Conservation (phyloP, 53 echinoderm and acorn worm genomes). For the Patiria pectinifera region DNA sequence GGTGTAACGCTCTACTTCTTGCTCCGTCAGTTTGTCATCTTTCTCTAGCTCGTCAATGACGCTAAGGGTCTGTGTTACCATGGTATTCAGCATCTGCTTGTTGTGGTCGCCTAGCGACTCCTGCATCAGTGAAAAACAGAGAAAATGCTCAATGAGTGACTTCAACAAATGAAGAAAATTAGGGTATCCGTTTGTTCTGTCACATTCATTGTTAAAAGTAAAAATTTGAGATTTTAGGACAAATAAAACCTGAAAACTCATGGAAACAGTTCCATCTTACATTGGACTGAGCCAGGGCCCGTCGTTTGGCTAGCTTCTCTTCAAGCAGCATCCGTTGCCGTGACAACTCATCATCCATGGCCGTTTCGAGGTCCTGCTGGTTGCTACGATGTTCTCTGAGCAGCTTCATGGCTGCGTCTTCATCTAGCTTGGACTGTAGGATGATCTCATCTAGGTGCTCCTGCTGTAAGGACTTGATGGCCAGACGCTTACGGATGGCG, state of each 20-base stretch:
- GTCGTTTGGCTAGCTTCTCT: constrained; percentile 81
- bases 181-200: too few relatives aligned
- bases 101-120: constrained; percentile 83
- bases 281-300: constrained; percentile 79
- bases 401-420: constrained; percentile 71
- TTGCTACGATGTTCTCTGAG: constrained; percentile 80
- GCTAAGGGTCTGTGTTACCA: constrained; percentile 81
- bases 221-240: too few relatives aligned
- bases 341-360: constrained; percentile 96
- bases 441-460: constrained; percentile 79
- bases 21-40: constrained; percentile 78
- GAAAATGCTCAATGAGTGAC: not conserved
- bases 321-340: constrained; percentile 90
- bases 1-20: constrained; percentile 66
- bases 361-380: constrained; percentile 69
- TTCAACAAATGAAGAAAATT: too few relatives aligned
- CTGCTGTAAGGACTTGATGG: constrained; percentile 75
- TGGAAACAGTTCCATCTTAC: constrained; percentile 50
- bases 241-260: too few relatives aligned
- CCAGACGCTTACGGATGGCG: constrained; percentile 92
- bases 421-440: constrained; percentile 80
- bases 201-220: too few relatives aligned
- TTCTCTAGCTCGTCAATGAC: constrained; percentile 74
- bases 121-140: constrained; percentile 48
- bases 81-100: constrained; percentile 81